Base-by-base conservation (phyloP, 2,113 vertebrate genomes). In the Phyllostomus discolor region DNA sequence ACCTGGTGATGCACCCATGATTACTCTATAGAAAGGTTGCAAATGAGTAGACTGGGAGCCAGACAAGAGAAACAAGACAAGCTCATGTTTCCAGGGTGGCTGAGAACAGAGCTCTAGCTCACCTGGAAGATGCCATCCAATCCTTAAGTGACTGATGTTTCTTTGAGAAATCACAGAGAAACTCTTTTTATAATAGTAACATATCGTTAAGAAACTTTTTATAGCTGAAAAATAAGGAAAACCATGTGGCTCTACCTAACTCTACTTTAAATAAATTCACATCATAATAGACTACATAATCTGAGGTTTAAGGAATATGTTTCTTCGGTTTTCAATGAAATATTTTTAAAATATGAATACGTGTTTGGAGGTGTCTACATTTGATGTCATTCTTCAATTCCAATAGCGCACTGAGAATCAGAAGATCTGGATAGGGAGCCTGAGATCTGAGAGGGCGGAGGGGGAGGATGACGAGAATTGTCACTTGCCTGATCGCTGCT, bases 231-330 rank as follows among this genome's bases (percentile, higher is more conserved):
- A 91, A 33, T 33, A 28, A 16, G 33, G 33, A 73, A 88, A 96
- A 80, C 1, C 1, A 66, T 24, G 73, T 67, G 38, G 26, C 24
- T 95, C 43, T 93, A 66, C 75, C 48, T 24, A 5, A 70, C 80
- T 72, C 73, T 76, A 70, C 66, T 43, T 93, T 35, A 95, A 76
- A 80, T 66, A 95, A 97, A 89, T 28, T 70, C 91, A 54, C 17
- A 76, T 35, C 43, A 54, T 70, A 70, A 52, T 7, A 35, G 17
- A 88, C 35, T 43, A 79, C 16, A 52, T 43, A 26, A 88, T 43
- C 79, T 64, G 31, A 80, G 48, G 46, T 73, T 73, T 92, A 33
- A 43, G 19, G 31, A 7, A 31, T 80, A 83, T 10, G 4, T 67
- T 70, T 64, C 52, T 87, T 19, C 35, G 8, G 5, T 69, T 91